These are phyloP conservation scores for Mola mola DNA, from an alignment of 2,113 vertebrate species.

Conservation along the genomic window DNA sequence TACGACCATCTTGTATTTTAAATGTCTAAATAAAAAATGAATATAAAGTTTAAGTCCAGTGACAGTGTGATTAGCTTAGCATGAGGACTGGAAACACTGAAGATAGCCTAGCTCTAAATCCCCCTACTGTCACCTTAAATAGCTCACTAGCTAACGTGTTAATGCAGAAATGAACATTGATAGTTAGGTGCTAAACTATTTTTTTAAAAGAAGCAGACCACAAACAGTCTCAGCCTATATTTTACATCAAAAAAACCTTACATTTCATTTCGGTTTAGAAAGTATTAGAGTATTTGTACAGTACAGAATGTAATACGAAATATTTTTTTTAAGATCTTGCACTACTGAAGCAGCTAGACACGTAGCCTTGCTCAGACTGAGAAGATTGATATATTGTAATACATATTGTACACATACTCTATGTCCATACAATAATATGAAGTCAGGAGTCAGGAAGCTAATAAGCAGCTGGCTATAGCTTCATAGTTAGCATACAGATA, in stretches of 20 bases:
- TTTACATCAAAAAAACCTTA: too few species aligned
- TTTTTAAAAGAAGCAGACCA: too few species aligned
- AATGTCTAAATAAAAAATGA: slow-evolving; percentile 47
- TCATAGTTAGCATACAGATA: neutral
- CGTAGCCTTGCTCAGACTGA: neutral
- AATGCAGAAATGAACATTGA: neutral
- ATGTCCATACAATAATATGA: too few species aligned
- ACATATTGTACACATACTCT: too few species aligned
- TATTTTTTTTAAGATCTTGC: too few species aligned
- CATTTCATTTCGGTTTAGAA: too few species aligned
- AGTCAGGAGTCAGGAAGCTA: neutral
- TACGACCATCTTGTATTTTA: slow-evolving; percentile 51
- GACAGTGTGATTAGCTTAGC: slow-evolving; percentile 4
- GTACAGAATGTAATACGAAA: too few species aligned
- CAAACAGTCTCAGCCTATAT: too few species aligned
- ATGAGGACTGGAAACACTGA: neutral
- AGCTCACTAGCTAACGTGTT: neutral
- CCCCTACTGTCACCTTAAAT: neutral
- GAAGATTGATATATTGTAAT: neutral
- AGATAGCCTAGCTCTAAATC: neutral
- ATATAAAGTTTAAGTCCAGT: neutral
- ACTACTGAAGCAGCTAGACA: too few species aligned
- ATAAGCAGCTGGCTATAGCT: neutral
- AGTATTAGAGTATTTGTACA: too few species aligned
- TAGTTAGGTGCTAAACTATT: too few species aligned